A percentile compares a stretch with the other conserved stretches of the same genome.
Evolutionary conservation across 2,797 vertebrate species (phyloP).

Genomic region (Melanotaenia nigrans): DNA sequence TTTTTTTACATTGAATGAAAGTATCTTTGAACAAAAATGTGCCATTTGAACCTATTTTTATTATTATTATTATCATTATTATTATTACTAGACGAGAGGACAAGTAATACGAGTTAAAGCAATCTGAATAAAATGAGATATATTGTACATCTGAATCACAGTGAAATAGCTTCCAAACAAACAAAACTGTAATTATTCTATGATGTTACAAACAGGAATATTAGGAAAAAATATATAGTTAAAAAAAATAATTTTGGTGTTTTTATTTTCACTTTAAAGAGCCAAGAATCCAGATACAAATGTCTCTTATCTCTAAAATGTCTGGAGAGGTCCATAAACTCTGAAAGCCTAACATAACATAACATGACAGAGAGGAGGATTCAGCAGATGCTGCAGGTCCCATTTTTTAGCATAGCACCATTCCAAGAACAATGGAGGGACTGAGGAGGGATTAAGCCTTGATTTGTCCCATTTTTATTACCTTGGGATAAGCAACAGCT

Average conservation of each 20-base stretch:
- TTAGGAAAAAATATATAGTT: background rate
- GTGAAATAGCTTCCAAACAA: background rate
- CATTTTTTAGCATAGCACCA: slow-evolving; percentile 66
- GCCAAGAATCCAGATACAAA: slow-evolving; percentile 22
- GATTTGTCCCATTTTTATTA: slow-evolving; percentile 85
- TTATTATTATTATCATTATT: too few species aligned
- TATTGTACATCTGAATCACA: background rate
- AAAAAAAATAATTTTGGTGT: background rate
- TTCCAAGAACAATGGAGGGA: slow-evolving; percentile 79
- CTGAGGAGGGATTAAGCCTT: slow-evolving; percentile 81
- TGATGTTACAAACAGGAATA: background rate
- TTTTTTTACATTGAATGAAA: background rate
- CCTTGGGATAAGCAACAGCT: slow-evolving; percentile 86
- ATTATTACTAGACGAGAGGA: background rate
- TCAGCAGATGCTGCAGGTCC: slow-evolving; percentile 65
- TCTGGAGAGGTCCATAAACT: slow-evolving; percentile 16
- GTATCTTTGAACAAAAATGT: background rate
- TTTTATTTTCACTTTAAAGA: background rate
- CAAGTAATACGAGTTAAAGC: background rate
- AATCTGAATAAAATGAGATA: background rate
- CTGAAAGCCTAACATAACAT: slow-evolving; percentile 15
- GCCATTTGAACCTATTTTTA: background rate
- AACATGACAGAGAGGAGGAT: slow-evolving; percentile 47
- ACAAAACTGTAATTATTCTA: background rate
- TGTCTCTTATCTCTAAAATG: slow-evolving; percentile 15